A percentile compares a stretch with the other conserved stretches of the same genome.
Evolutionary conservation across 2,797 vertebrate species (phyloP).

Genomic region (Enteromius afrohamiltoni): DNA sequence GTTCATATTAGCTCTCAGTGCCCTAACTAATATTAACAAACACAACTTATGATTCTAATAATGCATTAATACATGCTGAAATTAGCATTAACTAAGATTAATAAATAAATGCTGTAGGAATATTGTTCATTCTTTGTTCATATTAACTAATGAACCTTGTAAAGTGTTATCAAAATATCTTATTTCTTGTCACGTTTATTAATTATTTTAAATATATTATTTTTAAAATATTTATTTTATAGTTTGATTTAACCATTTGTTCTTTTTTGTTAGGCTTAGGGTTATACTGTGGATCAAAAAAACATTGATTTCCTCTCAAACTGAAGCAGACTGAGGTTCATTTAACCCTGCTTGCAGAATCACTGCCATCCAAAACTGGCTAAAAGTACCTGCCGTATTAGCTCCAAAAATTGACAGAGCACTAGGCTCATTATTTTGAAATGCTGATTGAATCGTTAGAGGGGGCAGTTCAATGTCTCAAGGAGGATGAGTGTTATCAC

Average conservation of each 20-base stretch:
- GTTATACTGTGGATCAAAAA: neutral
- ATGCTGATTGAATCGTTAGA: conserved; percentile 48
- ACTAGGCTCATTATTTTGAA: conserved; percentile 48
- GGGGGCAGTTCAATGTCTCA: conserved; percentile 47
- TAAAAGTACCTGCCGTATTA: neutral
- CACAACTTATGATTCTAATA: too few relatives aligned
- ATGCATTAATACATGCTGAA: too few relatives aligned
- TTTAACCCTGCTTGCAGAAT: neutral
- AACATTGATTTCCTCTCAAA: neutral
- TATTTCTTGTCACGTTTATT: neutral
- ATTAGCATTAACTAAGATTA: too few relatives aligned
- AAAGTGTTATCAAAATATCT: too few relatives aligned
- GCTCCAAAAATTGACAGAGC: conserved; percentile 26
- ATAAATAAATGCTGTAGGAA: too few relatives aligned
- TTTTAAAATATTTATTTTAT: neutral
- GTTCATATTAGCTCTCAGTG: too few relatives aligned
- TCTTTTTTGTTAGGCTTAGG: neutral
- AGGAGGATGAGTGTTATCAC: conserved; percentile 49
- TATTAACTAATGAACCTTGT: too few relatives aligned
- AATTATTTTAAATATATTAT: neutral
- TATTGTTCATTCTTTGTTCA: too few relatives aligned
- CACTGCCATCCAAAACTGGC: neutral
- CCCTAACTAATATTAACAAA: too few relatives aligned
- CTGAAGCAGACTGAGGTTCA: neutral
- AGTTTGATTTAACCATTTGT: neutral